Percentiles rank a stretch among this genome's conserved stretches.
Conservation (phyloP, 2,113 vertebrate genomes). For the Reinhardtius hippoglossoides region DNA sequence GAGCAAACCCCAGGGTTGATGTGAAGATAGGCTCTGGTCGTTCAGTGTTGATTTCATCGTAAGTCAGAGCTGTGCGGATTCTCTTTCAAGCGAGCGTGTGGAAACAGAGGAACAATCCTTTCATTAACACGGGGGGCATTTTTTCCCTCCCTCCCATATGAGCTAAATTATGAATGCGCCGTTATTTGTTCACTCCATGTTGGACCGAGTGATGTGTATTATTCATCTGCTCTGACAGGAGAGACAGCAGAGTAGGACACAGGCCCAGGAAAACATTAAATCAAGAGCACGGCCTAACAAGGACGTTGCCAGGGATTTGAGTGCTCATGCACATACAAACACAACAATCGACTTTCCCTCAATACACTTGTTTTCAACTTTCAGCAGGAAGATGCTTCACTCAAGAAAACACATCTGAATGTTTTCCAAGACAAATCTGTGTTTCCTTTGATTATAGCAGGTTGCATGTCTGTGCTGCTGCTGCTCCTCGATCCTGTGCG, state of each 20-base stretch:
- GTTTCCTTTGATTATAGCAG: constrained; percentile 33
- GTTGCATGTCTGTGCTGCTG: constrained; percentile 8
- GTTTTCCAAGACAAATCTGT: constrained; percentile 30
- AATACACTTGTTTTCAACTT: constrained; percentile 45
- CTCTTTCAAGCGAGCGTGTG: not conserved
- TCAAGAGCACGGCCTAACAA: constrained; percentile 36
- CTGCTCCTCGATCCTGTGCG: constrained; percentile 28
- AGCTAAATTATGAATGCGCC: constrained; percentile 75
- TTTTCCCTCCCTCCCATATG: constrained; percentile 44
- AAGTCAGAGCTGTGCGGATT: constrained; percentile 5
- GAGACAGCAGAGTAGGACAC: constrained; percentile 58
- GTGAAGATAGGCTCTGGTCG: not conserved
- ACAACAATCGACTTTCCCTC: constrained; percentile 44
- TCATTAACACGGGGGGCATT: constrained; percentile 56
- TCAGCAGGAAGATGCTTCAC: constrained; percentile 11
- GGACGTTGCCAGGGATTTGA: constrained; percentile 47
- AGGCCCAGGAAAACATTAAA: constrained; percentile 50
- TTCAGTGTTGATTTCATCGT: constrained; percentile 12
- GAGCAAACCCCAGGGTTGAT: constrained; percentile 35
- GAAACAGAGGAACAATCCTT: constrained; percentile 44
- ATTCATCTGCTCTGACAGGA: constrained; percentile 73
- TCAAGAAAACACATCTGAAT: constrained; percentile 29
- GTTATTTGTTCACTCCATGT: constrained; percentile 79
- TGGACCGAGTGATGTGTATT: constrained; percentile 73
- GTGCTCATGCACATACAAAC: constrained; percentile 53